Conservation (phyloP, 2,888 invertebrate species). For the Ceraclea dissimilis region DNA sequence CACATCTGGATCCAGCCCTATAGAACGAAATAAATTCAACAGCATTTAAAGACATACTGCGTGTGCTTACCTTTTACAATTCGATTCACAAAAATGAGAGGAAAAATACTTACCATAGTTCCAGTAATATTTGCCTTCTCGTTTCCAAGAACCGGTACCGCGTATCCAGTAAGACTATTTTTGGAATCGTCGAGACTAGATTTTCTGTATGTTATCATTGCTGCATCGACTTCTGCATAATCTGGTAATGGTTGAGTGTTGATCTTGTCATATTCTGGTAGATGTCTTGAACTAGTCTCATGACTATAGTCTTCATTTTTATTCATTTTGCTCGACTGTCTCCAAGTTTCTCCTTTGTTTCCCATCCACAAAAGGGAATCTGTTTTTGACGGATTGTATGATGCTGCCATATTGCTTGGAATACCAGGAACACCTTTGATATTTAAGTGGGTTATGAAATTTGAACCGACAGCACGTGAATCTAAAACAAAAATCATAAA, state of each 20-base stretch:
- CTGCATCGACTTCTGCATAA: constrained; percentile 61
- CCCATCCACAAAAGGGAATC: constrained; percentile 53
- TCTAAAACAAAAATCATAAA: constrained; percentile 11
- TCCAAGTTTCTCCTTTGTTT: constrained; percentile 45
- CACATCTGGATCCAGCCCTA: constrained; percentile 26
- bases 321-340: constrained; percentile 35
- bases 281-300: constrained; percentile 12
- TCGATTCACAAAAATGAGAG: no score
- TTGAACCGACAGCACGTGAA: constrained; percentile 34
- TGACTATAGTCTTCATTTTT: constrained; percentile 31
- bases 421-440: constrained; percentile 52
- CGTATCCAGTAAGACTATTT: constrained; percentile 73
- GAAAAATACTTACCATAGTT: constrained; percentile 51
- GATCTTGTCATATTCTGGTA: constrained; percentile 45
- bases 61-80: no score
- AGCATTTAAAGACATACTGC: neutral
- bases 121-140: constrained; percentile 51
- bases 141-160: constrained; percentile 66
- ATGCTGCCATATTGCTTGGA: constrained; percentile 47
- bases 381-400: constrained; percentile 48
- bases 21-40: no score
- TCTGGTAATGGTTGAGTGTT: constrained; percentile 45
- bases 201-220: constrained; percentile 44
- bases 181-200: constrained; percentile 34
- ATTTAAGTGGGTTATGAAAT: constrained; percentile 56